phyloP scores from a whole-genome alignment of 2,113 vertebrate genomes.

The Carlito syrichta region DNA sequence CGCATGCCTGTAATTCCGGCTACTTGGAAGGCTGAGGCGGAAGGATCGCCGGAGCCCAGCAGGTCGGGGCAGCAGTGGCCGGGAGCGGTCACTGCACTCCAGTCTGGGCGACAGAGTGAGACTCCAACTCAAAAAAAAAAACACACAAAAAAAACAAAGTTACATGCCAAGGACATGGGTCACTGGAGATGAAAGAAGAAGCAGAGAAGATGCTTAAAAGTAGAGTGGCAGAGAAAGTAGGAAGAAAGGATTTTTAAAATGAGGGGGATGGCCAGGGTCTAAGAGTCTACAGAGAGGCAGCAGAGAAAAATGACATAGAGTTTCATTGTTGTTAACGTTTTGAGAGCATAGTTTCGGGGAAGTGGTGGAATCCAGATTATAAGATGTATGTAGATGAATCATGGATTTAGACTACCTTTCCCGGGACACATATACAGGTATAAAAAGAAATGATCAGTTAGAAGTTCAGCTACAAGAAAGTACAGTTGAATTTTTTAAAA shows the following conservation, averaged over 20 bases:
- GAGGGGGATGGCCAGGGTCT: neutral
- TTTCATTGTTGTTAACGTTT: neutral
- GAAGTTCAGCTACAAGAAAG: neutral
- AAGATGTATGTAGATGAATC: neutral
- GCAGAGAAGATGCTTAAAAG: neutral
- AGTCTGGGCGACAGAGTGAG: no score
- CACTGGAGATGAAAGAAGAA: neutral
- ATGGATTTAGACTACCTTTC: neutral
- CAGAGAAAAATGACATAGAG: neutral
- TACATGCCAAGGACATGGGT: neutral
- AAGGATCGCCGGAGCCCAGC: no score
- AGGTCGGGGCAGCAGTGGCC: no score
- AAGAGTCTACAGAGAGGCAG: neutral
- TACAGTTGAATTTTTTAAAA: neutral
- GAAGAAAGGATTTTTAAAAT: neutral
- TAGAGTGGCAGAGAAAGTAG: neutral
- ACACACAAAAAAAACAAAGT: neutral
- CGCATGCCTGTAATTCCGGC: no score
- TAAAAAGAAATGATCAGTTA: neutral
- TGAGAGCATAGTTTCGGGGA: neutral
- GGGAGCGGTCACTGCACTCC: no score
- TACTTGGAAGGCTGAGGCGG: no score
- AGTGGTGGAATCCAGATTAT: neutral
- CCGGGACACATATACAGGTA: neutral
- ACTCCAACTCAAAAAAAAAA: no score